Evolutionary conservation across 2,888 invertebrate genomes (phyloP).

Genomic region (Leptopilina syphax): DNA sequence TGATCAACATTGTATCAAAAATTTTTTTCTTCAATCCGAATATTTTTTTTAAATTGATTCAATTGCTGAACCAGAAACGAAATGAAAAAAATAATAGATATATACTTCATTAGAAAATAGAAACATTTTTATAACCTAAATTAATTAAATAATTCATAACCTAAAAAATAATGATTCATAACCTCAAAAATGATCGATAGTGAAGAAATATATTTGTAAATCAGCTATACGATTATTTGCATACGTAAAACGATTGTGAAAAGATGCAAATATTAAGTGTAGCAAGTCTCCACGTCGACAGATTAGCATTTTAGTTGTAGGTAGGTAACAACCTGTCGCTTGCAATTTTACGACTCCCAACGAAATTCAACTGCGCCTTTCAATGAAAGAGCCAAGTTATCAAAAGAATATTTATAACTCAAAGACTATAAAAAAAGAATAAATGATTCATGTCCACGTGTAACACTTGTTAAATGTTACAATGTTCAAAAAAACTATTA

Average conservation of each 20-base stretch:
- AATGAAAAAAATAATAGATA: too few species aligned
- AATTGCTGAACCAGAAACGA: too few species aligned
- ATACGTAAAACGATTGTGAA: conserved; percentile 15
- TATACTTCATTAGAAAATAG: too few species aligned
- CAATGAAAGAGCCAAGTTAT: neutral
- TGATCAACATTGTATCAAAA: conserved; percentile 44
- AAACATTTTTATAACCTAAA: too few species aligned
- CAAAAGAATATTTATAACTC: conserved; percentile 2
- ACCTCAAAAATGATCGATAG: neutral
- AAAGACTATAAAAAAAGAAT: neutral
- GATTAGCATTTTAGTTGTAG: conserved; percentile 22
- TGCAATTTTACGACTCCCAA: conserved; percentile 17
- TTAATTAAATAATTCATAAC: too few species aligned
- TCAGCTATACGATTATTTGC: conserved; percentile 2
- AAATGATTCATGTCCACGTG: conserved; percentile 1
- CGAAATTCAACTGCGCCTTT: conserved; percentile 11
- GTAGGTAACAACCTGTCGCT: conserved; percentile 23
- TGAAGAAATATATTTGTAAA: neutral
- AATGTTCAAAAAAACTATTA: neutral
- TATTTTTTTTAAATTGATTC: neutral
- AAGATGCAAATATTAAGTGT: conserved; percentile 17
- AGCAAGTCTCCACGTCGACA: neutral
- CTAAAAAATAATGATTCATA: too few species aligned
- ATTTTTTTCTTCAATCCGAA: neutral
- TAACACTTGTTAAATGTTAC: neutral